Conservation (phyloP, 2,797 vertebrate species). For the Gymnodraco acuticeps region DNA sequence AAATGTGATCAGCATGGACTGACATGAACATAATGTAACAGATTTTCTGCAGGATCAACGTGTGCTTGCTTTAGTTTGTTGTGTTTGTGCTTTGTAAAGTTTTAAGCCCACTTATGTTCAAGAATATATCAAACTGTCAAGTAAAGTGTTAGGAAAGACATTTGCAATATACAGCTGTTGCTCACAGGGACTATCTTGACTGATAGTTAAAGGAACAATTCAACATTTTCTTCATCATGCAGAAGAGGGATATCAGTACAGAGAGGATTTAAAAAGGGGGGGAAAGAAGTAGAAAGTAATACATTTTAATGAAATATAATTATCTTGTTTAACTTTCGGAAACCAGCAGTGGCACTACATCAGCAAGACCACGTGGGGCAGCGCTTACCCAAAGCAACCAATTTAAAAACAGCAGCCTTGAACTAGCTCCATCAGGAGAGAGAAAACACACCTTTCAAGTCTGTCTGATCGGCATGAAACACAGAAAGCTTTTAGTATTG, state of each 20-base stretch:
- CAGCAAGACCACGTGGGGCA: not conserved
- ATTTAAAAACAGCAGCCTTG: too few species aligned
- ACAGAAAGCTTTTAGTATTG: not conserved
- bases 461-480: not conserved
- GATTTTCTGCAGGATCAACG: not conserved
- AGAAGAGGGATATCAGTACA: not conserved
- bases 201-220: slow-evolving; percentile 1
- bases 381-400: not conserved
- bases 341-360: not conserved
- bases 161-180: slow-evolving; percentile 3
- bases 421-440: not conserved
- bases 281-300: not conserved
- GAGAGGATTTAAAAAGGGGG: not conserved
- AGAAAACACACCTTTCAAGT: not conserved
- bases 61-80: slow-evolving; percentile 22
- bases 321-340: not conserved
- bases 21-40: not conserved
- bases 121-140: slow-evolving; percentile 33
- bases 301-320: not conserved
- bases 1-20: slow-evolving; percentile 12
- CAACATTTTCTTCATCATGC: not conserved
- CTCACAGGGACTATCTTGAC: not conserved
- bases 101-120: slow-evolving; percentile 42
- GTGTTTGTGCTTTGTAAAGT: slow-evolving; percentile 43
- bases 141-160: slow-evolving; percentile 35